Evolutionary conservation across 2,113 vertebrate species (phyloP).

Genomic region (Melanerpes aurifrons): DNA sequence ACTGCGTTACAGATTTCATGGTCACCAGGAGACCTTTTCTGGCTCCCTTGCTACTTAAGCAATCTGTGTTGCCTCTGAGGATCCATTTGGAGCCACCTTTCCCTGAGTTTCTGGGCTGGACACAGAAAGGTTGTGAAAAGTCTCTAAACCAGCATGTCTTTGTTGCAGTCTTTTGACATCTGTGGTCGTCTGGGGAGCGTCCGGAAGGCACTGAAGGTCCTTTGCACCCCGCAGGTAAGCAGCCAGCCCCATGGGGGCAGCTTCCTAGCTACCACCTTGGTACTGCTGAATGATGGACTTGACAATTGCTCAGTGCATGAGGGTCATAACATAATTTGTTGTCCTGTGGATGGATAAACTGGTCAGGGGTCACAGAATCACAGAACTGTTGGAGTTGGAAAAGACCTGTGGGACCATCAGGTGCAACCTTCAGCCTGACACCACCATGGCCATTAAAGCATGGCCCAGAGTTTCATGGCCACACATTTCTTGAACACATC

Average conservation of each 20-base stretch:
- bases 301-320: neutral
- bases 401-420: no score
- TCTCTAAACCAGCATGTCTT: neutral
- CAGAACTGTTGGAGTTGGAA: no score
- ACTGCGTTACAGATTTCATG: neutral
- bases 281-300: neutral
- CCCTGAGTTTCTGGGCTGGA: neutral
- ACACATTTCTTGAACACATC: no score
- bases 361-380: neutral
- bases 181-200: constrained; percentile 90
- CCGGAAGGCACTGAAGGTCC: constrained; percentile 86
- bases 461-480: no score
- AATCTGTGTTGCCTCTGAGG: neutral
- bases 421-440: no score
- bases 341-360: neutral
- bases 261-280: neutral
- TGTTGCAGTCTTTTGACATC: constrained; percentile 92
- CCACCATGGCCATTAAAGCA: no score
- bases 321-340: neutral
- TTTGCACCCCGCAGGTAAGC: constrained; percentile 92
- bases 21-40: neutral
- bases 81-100: neutral
- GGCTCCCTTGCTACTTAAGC: neutral
- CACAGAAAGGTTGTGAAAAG: neutral
- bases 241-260: rapidly evolving